Base-by-base conservation (phyloP, 1,140 invertebrate genomes). In the Drosophila baimaii region DNA sequence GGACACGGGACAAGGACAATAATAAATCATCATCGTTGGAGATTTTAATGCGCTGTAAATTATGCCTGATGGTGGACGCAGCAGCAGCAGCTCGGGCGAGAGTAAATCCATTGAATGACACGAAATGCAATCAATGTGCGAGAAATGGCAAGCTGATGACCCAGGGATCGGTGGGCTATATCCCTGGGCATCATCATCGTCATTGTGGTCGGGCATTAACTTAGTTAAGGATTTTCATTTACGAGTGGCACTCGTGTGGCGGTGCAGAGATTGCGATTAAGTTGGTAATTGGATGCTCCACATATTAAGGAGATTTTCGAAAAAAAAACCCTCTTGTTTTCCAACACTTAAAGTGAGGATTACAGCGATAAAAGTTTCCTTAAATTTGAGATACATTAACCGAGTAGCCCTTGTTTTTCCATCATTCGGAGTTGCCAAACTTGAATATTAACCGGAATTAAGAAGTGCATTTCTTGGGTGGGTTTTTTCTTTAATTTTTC, bases 31-130 rank as follows among this genome's bases (percentile, higher is more conserved):
- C 81, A 88, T 85, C 58, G 62, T 25, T 44, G 56, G 55, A 44
- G 69, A 65, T 82, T 83, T 86, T 77, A 89, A 86, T 89, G 80
- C 77, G 69, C 65, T 78, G 77, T 90, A 90, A 90, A 90, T 85
- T 85, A 90, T 81, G 81, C 74, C 62, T 62, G 62, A 61, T 81
- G 78, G 58, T 47, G 58, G 39, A 72, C 10, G 49, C 65, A 33
- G 37, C 17, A 55, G n/a, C 31, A 19, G 17, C 31, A 52, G 51
- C 31, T 52, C 29, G 31, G 51, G 57, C 39, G 21, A 49, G 21
- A 46, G 59, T 77, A 56, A 77, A 55, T 63, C 69, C 80, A 61
- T 68, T 43, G 63, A 74, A 64, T 77, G 74, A 77, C 74, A 77
- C 73, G 35, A 64, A 77, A 43, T 49, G 77, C 81, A 81, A 83